Base-by-base conservation (phyloP, 2,888 invertebrate species). In the Tenthredo scrophulariae region DNA sequence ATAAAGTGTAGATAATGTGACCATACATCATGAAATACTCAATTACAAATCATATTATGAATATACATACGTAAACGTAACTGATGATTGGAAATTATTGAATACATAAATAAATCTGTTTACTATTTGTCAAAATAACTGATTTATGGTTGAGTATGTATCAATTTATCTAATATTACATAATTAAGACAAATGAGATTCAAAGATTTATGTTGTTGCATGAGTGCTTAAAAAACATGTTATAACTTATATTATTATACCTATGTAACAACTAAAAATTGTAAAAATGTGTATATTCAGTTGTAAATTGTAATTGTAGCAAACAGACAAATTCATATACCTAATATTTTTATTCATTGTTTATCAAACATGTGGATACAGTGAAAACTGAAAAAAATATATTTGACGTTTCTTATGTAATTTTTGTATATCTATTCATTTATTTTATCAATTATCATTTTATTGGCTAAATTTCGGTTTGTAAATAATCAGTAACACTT, bases 241-340 rank as follows among this genome's bases (percentile, higher is more conserved):
- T 43, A 40, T 79, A 67, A 43, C 62, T 84, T 86, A 88, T 85
- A 46, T 86, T 54, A 67, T 75, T 43, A 54, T 83, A 84, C n/a
- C 37, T 70, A 75, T 75, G 43, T 84, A 74, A 84, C 54, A 75
- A 62, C 46, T 84, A 54, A 84, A 83, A 62, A 72, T 72, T 85
- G 85, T 85, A 84, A 83, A 85, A 85, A 85, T 85, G 85, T 85
- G 85, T 85, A 85, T 67, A 85, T 84, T 85, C 83, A 85, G 75
- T 62, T 85, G 85, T 85, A 84, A 70, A 84, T 84, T 85, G 62
- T 85, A 85, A 83, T 46, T 83, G 26, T 85, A 82, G 43, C 50
- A 26, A 74, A 85, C 54, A 75, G 84, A 84, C 77, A 84, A 79
- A 85, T 84, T 85, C 72, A 72, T 67, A 62, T 84, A 46, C 46